Base-by-base conservation (phyloP, 2,888 invertebrate species). In the Nomada ruficornis region DNA sequence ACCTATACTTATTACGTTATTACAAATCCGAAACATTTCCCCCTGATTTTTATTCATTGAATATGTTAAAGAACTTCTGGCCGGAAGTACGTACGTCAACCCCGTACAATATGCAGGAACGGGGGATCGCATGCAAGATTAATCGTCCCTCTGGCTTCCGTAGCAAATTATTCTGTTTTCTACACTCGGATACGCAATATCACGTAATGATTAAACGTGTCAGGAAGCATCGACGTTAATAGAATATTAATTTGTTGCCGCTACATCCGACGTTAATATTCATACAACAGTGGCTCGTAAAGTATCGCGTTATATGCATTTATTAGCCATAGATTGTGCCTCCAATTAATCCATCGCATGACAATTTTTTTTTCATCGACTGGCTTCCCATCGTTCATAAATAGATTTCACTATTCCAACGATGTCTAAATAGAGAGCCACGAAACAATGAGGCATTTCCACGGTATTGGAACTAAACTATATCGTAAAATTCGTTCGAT, bases 221-320 rank as follows among this genome's bases (percentile, higher is more conserved):
- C 50, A 62, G 60, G 70, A 18, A 62, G 70, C 60, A 71, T 23
- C 29, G 29, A 15, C 29, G 47, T 62, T 62, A 60, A 60, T 60
- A 50, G 70, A 71, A 71, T 71, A 60, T 71, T 71, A 71, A 71
- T 71, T 60, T 62, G 55, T 42, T 60, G 36, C n/a, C 18, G 47
- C 36, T 36, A 50, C 50, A 13, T 50, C 50, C 10, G 20, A 9
- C 60, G 20, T 71, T 71, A 60, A 71, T 71, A 71, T 71, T 71
- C 50, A 36, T 36, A 18, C 9, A 47, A 5, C 20, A 2, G 2
- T 5, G 59, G 15, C 18, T 50, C 60, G 70, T 50, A 62, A 71
- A 71, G 50, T 62, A 50, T 50, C 70, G 20, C 29, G 59, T 50
- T 70, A 57, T 47, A 29, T 29, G 36, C 60, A 62, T 71, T 62